Evolutionary conservation across 2,113 vertebrate genomes (phyloP).

Genomic region (Cephalopholis sonnerati): DNA sequence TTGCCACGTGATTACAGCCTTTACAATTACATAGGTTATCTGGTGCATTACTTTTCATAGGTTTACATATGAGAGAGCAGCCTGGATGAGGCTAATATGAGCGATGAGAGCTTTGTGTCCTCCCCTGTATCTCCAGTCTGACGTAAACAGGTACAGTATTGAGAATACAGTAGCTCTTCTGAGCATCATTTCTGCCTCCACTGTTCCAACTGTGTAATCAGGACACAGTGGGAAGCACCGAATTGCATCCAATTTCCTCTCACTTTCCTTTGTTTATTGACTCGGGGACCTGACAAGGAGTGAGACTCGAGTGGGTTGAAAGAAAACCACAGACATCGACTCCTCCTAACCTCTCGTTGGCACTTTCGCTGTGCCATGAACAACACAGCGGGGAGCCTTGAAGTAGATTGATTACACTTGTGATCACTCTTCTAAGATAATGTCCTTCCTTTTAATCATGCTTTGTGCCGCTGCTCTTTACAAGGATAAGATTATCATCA

Average conservation of each 20-base stretch:
- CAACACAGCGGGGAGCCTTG: constrained; percentile 59
- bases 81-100: not conserved
- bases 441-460: constrained; percentile 78
- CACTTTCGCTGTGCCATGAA: constrained; percentile 53
- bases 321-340: constrained; percentile 51
- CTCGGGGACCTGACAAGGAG: constrained; percentile 57
- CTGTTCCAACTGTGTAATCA: constrained; percentile 68
- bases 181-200: constrained; percentile 43
- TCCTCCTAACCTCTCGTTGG: constrained; percentile 49
- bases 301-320: constrained; percentile 51
- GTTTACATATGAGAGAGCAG: no score
- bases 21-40: no score
- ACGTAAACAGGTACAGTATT: constrained; percentile 15
- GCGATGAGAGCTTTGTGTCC: not conserved
- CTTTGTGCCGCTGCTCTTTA: constrained; percentile 74
- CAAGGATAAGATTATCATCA: constrained; percentile 77
- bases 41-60: no score
- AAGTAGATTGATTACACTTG: constrained; percentile 81
- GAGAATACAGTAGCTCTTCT: constrained; percentile 36
- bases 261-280: constrained; percentile 68
- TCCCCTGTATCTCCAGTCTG: not conserved
- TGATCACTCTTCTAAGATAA: constrained; percentile 78
- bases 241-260: constrained; percentile 71
- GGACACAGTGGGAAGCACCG: constrained; percentile 58
- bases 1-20: no score